phyloP scores from a whole-genome alignment of 2,888 invertebrate genomes.

The Cyclophora punctaria region DNA sequence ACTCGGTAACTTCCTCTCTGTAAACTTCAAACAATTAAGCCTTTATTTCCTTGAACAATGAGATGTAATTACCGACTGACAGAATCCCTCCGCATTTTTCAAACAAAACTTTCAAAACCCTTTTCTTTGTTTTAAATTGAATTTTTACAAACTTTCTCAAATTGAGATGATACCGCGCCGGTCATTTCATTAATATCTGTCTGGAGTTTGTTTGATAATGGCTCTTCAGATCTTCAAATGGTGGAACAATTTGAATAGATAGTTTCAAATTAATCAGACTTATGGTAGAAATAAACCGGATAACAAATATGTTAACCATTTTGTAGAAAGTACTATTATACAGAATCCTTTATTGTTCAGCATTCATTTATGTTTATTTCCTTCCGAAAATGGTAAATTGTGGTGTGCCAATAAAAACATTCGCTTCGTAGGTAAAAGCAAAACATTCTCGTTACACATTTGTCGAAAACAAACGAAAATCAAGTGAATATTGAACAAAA shows the following conservation, averaged over 20 bases:
- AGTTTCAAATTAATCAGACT: no score
- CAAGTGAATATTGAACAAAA: not conserved
- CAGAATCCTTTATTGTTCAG: no score
- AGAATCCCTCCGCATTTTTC: conserved; percentile 40
- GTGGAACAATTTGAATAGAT: no score
- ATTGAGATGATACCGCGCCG: conserved; percentile 32
- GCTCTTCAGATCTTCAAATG: not conserved
- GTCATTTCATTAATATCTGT: conserved; percentile 45
- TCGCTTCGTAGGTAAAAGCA: no score
- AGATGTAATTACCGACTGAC: conserved; percentile 56
- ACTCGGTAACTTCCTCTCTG: not conserved
- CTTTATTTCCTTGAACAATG: conserved; percentile 60
- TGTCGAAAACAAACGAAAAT: no score
- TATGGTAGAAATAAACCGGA: no score
- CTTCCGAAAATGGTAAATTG: no score
- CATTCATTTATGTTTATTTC: no score
- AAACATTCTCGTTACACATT: no score
- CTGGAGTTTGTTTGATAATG: conserved; percentile 15
- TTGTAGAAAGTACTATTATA: no score
- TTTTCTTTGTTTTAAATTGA: conserved; percentile 38
- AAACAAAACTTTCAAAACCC: conserved; percentile 37
- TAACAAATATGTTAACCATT: no score
- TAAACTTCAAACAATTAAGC: conserved; percentile 59
- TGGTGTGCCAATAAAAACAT: no score
- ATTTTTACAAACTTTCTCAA: conserved; percentile 25